phyloP scores from a whole-genome alignment of 2,797 vertebrate genomes.

The Saxicola maurus region DNA sequence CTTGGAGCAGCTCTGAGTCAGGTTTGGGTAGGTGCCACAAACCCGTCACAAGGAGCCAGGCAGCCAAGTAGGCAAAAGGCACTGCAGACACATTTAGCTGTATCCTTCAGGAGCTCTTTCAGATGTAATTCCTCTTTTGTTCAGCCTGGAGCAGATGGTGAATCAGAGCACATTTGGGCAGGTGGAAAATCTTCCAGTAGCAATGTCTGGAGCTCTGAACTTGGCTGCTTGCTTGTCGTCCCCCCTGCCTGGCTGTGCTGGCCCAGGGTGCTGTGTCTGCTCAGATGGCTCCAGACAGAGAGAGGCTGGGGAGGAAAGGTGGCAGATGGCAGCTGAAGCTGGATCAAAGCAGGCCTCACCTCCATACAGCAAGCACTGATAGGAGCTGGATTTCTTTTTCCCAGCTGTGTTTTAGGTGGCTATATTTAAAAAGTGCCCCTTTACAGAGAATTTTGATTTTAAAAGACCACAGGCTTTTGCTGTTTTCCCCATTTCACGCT shows the following conservation, averaged over 20 bases:
- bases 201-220: not conserved
- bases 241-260: not conserved
- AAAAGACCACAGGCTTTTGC: not conserved
- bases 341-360: not conserved
- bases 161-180: not conserved
- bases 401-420: not conserved
- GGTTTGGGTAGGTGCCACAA: not conserved
- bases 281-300: not conserved
- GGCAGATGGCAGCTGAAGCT: slow-evolving; percentile 7
- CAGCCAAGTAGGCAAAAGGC: slow-evolving; percentile 37
- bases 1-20: not conserved
- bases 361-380: not conserved
- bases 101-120: not conserved
- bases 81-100: not conserved
- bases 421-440: not conserved
- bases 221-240: rapidly evolving
- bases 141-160: not conserved
- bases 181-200: not conserved
- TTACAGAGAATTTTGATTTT: not conserved
- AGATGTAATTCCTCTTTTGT: not conserved
- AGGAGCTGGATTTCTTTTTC: not conserved
- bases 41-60: not conserved
- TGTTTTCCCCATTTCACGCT: not conserved
- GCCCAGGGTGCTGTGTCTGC: not conserved
- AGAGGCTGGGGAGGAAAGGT: not conserved